These are phyloP conservation scores for Calycopis cecrops DNA, from an alignment of 1,140 invertebrate species.

Conservation along the genomic window DNA sequence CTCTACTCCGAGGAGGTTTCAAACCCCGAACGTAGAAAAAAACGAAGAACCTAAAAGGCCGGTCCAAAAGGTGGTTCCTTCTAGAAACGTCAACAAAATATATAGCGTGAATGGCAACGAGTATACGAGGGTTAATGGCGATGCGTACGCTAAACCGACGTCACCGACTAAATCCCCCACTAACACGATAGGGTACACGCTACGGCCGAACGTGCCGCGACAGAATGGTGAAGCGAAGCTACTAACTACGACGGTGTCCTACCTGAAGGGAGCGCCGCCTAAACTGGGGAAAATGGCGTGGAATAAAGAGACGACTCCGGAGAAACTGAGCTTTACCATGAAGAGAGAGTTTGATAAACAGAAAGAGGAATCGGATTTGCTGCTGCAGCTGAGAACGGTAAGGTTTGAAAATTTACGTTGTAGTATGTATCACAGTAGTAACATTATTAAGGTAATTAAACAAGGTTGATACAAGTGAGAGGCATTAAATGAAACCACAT, in stretches of 20 bases:
- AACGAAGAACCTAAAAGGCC: conserved; percentile 65
- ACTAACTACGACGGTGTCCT: conserved; percentile 76
- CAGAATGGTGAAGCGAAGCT: conserved; percentile 68
- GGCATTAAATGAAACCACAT: too few species aligned
- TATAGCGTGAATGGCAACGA: conserved; percentile 58
- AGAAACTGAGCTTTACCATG: conserved; percentile 94
- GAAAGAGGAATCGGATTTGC: conserved; percentile 90
- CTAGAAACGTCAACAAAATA: conserved; percentile 70
- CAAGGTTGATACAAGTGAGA: too few species aligned
- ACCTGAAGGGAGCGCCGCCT: conserved; percentile 72
- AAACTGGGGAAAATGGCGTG: conserved; percentile 79
- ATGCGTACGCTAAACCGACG: conserved; percentile 82
- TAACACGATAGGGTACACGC: conserved; percentile 71
- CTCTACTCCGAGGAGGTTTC: conserved; percentile 62
- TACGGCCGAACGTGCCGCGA: conserved; percentile 65
- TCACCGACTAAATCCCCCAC: conserved; percentile 80
- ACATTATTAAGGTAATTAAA: too few species aligned
- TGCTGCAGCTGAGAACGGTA: conserved; percentile 89
- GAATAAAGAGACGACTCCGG: conserved; percentile 81
- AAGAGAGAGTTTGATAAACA: conserved; percentile 92
- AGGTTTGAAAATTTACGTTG: too few species aligned
- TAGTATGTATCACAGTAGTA: too few species aligned
- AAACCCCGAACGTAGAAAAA: conserved; percentile 56
- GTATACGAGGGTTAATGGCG: conserved; percentile 58
- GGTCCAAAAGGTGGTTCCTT: conserved; percentile 78